Conservation (phyloP, 2,113 vertebrate genomes). For the Chaetura pelagica region DNA sequence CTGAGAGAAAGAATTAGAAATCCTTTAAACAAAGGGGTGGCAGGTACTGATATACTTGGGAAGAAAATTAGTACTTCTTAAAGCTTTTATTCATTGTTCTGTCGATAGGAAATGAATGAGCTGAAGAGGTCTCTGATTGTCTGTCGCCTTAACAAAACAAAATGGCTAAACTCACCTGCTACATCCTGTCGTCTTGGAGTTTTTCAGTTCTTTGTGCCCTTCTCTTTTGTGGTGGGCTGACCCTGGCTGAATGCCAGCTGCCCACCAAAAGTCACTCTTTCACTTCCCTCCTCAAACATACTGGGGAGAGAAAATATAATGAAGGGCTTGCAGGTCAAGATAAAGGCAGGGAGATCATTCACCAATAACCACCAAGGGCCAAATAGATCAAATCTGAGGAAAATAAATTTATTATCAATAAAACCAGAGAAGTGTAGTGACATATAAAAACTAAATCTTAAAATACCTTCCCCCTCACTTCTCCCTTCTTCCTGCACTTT, state of each 20-base stretch:
- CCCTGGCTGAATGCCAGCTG: no score
- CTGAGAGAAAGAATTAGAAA: neutral
- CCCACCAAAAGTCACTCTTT: no score
- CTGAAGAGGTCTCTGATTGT: neutral
- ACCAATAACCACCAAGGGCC: neutral
- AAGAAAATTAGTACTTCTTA: neutral
- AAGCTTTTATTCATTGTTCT: neutral
- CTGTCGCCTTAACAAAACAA: neutral
- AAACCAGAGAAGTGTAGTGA: neutral
- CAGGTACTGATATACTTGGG: neutral
- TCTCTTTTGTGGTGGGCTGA: neutral
- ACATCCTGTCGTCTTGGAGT: neutral
- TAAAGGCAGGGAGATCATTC: neutral
- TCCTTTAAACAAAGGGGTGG: neutral
- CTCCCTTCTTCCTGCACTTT: neutral
- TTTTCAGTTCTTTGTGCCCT: neutral
- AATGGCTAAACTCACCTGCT: accelerated
- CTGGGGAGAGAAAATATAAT: neutral
- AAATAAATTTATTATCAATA: neutral
- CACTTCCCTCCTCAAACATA: no score
- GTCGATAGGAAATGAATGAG: neutral
- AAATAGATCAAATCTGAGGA: neutral
- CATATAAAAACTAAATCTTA: neutral
- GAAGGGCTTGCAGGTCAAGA: neutral
- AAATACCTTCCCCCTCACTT: neutral